A percentile compares a stretch with the other conserved stretches of the same genome.
Evolutionary conservation across 2,797 vertebrate species (phyloP).

Genomic region (Momotus momota): DNA sequence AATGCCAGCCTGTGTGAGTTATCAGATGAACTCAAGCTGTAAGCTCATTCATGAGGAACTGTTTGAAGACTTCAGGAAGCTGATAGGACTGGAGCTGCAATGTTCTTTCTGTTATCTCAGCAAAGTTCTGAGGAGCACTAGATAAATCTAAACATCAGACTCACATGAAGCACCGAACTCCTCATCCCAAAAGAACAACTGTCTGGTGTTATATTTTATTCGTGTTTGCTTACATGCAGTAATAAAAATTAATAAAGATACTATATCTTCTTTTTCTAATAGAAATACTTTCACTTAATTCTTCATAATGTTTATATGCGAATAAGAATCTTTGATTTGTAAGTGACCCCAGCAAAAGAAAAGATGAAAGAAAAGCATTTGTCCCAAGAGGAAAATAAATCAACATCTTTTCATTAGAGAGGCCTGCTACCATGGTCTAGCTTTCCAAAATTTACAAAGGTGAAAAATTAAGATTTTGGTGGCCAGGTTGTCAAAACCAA

Average conservation of each 20-base stretch:
- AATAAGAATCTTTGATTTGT: background rate
- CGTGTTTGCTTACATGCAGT: background rate
- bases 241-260: background rate
- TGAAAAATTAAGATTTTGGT: background rate
- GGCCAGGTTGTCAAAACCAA: background rate
- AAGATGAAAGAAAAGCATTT: background rate
- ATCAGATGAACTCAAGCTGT: background rate
- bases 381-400: background rate
- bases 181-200: background rate
- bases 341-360: background rate
- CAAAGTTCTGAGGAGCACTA: background rate
- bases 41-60: background rate
- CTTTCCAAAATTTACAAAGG: background rate
- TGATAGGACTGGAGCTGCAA: background rate
- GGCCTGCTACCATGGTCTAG: background rate
- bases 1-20: background rate
- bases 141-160: background rate
- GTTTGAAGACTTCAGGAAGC: constrained; percentile 29
- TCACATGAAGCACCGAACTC: background rate
- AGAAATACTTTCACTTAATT: background rate
- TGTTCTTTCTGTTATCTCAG: background rate
- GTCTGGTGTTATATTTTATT: background rate
- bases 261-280: background rate
- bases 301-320: background rate
- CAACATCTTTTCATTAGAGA: background rate